phyloP scores from a whole-genome alignment of 1,140 invertebrate species.

The Bicyclus anynana region DNA sequence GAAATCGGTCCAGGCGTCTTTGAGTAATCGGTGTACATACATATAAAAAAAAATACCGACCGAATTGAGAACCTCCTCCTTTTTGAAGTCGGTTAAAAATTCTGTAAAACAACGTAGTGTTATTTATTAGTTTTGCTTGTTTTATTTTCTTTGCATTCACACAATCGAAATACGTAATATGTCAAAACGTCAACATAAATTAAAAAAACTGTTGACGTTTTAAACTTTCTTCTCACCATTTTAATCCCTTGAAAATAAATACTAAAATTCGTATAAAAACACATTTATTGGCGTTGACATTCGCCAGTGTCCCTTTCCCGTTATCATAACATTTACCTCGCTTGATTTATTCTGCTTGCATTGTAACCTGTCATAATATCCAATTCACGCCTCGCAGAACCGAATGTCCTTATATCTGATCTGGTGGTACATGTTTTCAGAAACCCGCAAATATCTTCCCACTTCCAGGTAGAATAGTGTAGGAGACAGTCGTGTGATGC shows the following conservation, averaged over 20 bases:
- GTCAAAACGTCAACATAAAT: background rate
- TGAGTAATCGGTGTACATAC: too few species aligned
- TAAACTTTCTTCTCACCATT: background rate
- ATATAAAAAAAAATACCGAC: too few species aligned
- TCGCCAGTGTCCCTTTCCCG: background rate
- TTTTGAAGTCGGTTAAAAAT: too few species aligned
- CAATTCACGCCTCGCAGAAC: conserved; percentile 11
- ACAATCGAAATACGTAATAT: too few species aligned
- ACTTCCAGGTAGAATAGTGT: conserved; percentile 6
- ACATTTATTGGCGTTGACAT: background rate
- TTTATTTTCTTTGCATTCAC: too few species aligned
- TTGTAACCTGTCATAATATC: conserved; percentile 10
- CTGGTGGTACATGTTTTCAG: conserved; percentile 7
- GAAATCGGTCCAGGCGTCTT: too few species aligned
- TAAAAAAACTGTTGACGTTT: background rate
- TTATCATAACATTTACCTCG: conserved; percentile 3
- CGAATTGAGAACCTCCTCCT: too few species aligned
- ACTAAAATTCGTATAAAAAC: background rate
- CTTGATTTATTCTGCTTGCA: conserved; percentile 2
- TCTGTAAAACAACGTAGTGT: too few species aligned
- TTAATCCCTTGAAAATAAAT: background rate
- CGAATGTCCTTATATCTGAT: conserved; percentile 8
- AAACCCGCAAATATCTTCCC: conserved; percentile 11
- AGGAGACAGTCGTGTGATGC: background rate
- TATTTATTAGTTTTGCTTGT: too few species aligned